Evolutionary conservation across 2,797 vertebrate genomes (phyloP).

Genomic region (Girardinus metallicus): DNA sequence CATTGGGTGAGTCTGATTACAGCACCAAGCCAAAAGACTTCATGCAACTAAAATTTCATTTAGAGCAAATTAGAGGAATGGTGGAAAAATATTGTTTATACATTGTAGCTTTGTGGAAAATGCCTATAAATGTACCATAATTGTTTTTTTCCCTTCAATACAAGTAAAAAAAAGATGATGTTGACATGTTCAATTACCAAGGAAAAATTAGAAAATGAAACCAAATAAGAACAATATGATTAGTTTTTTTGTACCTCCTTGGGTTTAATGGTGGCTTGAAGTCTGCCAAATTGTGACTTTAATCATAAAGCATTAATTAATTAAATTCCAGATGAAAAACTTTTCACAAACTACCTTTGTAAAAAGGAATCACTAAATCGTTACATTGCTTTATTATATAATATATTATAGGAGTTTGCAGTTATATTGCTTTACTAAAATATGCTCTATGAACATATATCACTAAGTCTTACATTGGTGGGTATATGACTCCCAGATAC

Average conservation of each 20-base stretch:
- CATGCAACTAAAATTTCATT: neutral
- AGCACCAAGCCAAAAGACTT: neutral
- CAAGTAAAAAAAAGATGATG: neutral
- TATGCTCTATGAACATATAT: neutral
- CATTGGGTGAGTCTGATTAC: constrained; percentile 88
- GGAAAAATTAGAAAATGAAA: neutral
- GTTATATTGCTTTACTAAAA: neutral
- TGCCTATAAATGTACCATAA: neutral
- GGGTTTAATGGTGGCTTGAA: neutral
- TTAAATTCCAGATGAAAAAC: neutral
- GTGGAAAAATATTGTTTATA: neutral
- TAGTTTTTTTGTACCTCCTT: neutral
- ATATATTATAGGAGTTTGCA: neutral
- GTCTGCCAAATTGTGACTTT: neutral
- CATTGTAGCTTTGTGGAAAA: neutral
- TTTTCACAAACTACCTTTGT: neutral
- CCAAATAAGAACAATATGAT: neutral
- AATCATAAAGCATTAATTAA: neutral
- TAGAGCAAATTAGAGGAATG: neutral
- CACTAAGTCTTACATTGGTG: constrained; percentile 9
- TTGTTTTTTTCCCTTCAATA: neutral
- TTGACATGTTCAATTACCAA: neutral
- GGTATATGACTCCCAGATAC: constrained; percentile 22
- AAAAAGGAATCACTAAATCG: neutral
- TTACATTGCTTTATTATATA: neutral